Evolutionary conservation across 2,888 invertebrate species (phyloP), one percentile per base, ranked within the genome.

Genomic region (Apotomis capreana): DNA sequence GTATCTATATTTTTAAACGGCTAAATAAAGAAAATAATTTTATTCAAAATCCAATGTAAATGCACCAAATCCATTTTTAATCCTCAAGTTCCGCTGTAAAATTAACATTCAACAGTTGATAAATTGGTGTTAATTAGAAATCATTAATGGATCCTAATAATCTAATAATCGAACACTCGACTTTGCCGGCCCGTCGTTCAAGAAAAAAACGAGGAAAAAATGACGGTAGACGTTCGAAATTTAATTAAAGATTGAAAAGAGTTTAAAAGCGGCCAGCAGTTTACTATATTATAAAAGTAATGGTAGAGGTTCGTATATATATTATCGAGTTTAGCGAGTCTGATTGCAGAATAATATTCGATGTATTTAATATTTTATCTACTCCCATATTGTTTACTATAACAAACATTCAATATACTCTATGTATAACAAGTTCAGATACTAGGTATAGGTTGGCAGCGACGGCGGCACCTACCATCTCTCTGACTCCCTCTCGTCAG

Each of bases 141-240:
- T 63, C 52, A 68, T 72, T 72, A 72, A 65, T 44, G 54, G 52
- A 13, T n/a, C 55, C 46, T 72, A 68, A 72, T 72, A 68, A 72
- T 72, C 52, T 51, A 72, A 72, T 68, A 62, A 71, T 58, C 57
- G 13, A 52, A 67, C 61, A 58, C 58, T 68, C 57, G 46, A 65
- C 61, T 12, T 67, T 67, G n/a, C 49, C 8, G 55, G 13, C 55
- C 55, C 67, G 54, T 9, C 46, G 12, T 46, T 52, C 40, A 26
- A 8, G 46, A 55, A 69, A 49, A 37, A 57, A 61, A 3, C 6
- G 44, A 13, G 13, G 15, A 64, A 65, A 54, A 67, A 71, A 65
- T 46, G 13, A 51, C 12, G 8, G 26, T 8, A 49, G 12, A 58
- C 59, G 59, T 62, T 57, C 10, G 13, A 52, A 65, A 71, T 68